These are phyloP conservation scores for Melanotaenia pygmaea DNA, from an alignment of 2,797 vertebrate genomes.

Conservation along the genomic window DNA sequence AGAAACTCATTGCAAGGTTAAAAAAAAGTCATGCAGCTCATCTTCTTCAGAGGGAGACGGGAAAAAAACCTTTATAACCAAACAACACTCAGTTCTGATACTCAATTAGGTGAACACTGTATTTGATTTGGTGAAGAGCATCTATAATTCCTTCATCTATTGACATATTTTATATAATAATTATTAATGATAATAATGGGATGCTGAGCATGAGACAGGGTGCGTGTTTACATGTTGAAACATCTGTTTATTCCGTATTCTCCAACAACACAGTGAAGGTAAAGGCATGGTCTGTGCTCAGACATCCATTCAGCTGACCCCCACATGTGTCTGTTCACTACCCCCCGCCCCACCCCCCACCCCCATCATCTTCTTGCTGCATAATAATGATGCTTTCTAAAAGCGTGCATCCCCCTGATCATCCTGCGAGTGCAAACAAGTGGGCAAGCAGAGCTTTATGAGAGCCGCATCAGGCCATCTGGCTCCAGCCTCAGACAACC, in stretches of 20 bases:
- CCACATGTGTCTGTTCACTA: slow-evolving; percentile 43
- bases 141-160: background rate
- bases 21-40: background rate
- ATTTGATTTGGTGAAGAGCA: background rate
- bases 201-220: background rate
- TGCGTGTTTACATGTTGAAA: slow-evolving; percentile 1
- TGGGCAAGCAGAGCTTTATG: slow-evolving; percentile 83
- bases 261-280: background rate
- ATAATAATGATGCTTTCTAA: slow-evolving; percentile 86
- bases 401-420: slow-evolving; percentile 82
- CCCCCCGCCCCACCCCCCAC: background rate
- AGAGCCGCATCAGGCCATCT: slow-evolving; percentile 88
- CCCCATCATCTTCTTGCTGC: slow-evolving; percentile 55
- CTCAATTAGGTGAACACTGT: background rate
- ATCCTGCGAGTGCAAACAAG: slow-evolving; percentile 85
- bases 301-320: slow-evolving; percentile 71
- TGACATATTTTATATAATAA: background rate
- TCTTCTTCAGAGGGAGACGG: background rate
- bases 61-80: background rate
- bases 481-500: slow-evolving; percentile 85
- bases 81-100: background rate
- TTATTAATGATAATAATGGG: background rate
- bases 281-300: slow-evolving; percentile 5
- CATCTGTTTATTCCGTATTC: background rate
- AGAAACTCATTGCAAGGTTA: background rate